Evolutionary conservation across 2,113 vertebrate species (phyloP).

Genomic region (Spizaetus ornatus): DNA sequence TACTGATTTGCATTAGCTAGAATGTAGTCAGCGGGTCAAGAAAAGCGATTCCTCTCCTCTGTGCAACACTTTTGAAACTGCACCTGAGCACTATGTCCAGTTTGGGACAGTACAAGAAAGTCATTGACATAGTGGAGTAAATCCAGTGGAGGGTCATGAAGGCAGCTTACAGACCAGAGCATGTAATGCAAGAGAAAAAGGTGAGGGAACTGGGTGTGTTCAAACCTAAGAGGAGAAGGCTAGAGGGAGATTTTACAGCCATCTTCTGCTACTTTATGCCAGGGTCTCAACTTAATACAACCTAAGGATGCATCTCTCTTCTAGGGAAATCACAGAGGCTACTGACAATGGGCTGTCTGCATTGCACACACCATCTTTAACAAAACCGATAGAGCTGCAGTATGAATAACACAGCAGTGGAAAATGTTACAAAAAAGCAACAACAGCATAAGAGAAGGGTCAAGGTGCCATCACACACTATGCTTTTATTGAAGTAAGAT

Average conservation of each 20-base stretch:
- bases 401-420: background rate
- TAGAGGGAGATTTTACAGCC: background rate
- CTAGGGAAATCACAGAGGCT: background rate
- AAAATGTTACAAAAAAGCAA: background rate
- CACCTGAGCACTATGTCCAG: background rate
- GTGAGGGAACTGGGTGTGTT: background rate
- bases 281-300: background rate
- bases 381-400: background rate
- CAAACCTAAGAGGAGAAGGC: background rate
- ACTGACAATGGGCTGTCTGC: background rate
- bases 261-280: background rate
- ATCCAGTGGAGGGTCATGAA: background rate
- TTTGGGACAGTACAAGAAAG: background rate
- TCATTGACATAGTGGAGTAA: background rate
- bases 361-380: background rate
- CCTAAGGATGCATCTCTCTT: background rate
- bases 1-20: background rate
- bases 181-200: background rate
- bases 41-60: background rate
- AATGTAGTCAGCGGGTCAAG: background rate
- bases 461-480: background rate
- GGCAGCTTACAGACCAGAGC: background rate
- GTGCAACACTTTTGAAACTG: background rate
- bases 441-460: background rate
- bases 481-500: background rate